A percentile compares a stretch with the other conserved stretches of the same genome.
phyloP scores from a whole-genome alignment of 2,888 invertebrate genomes.

The Encarsia formosa region DNA sequence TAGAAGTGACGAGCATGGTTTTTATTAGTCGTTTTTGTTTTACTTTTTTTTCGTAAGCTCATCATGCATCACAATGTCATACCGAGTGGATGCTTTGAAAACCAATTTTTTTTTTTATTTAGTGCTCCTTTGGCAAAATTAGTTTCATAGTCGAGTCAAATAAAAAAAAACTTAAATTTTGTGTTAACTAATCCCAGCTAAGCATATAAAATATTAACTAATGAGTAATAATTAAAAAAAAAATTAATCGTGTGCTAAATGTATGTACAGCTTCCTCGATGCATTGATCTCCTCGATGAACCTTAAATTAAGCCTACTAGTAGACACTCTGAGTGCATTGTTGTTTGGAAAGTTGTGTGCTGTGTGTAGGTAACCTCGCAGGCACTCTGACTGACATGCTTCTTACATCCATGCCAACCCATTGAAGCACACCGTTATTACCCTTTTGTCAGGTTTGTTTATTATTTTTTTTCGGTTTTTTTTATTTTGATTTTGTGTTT shows the following conservation, averaged over 20 bases:
- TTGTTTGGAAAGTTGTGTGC: slow-evolving; percentile 49
- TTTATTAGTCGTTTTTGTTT: slow-evolving; percentile 27
- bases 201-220: too few species aligned
- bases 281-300: slow-evolving; percentile 26
- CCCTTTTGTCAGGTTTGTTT: slow-evolving; percentile 51
- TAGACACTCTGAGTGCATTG: too few species aligned
- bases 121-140: slow-evolving; percentile 19
- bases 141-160: slow-evolving; percentile 22
- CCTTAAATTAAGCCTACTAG: slow-evolving; percentile 29
- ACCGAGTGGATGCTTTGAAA: slow-evolving; percentile 25
- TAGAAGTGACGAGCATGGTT: slow-evolving; percentile 25
- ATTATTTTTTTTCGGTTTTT: slow-evolving; percentile 33
- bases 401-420: slow-evolving; percentile 43
- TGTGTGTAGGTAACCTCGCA: slow-evolving; percentile 50
- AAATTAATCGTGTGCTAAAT: not conserved
- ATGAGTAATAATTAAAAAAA: too few species aligned
- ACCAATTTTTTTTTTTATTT: too few species aligned
- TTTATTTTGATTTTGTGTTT: slow-evolving; percentile 34
- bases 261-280: slow-evolving; percentile 8
- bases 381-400: slow-evolving; percentile 47
- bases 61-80: slow-evolving; percentile 24
- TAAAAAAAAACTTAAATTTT: not conserved
- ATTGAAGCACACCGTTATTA: slow-evolving; percentile 45
- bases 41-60: slow-evolving; percentile 19
- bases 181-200: not conserved